A percentile compares a stretch with the other conserved stretches of the same genome.
Conservation (phyloP, 2,113 vertebrate genomes). For the Istiophorus platypterus region DNA sequence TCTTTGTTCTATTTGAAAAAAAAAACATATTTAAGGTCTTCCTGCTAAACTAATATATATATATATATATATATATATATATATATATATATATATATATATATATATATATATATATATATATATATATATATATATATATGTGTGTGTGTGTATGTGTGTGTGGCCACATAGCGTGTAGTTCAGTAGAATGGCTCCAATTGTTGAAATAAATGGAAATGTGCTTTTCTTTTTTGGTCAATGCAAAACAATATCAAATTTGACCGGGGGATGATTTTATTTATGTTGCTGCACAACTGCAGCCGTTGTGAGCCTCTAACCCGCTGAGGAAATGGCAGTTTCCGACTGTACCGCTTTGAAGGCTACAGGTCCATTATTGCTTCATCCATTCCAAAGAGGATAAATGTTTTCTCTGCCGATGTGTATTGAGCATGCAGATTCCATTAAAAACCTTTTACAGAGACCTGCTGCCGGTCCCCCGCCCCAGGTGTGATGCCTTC, state of each 20-base stretch:
- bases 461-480: conserved; percentile 57
- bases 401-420: conserved; percentile 83
- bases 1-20: too few species aligned
- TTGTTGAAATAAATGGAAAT: not conserved
- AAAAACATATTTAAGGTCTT: too few species aligned
- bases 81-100: too few species aligned
- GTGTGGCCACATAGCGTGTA: too few species aligned
- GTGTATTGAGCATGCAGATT: conserved; percentile 83
- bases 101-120: too few species aligned
- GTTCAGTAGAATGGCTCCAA: too few species aligned
- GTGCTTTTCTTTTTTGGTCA: not conserved
- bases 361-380: conserved; percentile 61
- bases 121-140: too few species aligned
- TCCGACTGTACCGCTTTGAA: conserved; percentile 62
- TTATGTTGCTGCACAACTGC: not conserved
- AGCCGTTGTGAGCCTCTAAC: conserved; percentile 1
- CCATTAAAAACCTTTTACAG: conserved; percentile 77
- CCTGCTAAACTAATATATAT: too few species aligned
- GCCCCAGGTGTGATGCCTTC: conserved; percentile 72
- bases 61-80: too few species aligned
- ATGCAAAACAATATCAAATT: not conserved
- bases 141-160: too few species aligned
- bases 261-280: too few species aligned
- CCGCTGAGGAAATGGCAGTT: conserved; percentile 55
- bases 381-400: conserved; percentile 71